These are phyloP conservation scores for Benthosema pterotum DNA, from an alignment of 2,797 vertebrate genomes.

Conservation along the genomic window DNA sequence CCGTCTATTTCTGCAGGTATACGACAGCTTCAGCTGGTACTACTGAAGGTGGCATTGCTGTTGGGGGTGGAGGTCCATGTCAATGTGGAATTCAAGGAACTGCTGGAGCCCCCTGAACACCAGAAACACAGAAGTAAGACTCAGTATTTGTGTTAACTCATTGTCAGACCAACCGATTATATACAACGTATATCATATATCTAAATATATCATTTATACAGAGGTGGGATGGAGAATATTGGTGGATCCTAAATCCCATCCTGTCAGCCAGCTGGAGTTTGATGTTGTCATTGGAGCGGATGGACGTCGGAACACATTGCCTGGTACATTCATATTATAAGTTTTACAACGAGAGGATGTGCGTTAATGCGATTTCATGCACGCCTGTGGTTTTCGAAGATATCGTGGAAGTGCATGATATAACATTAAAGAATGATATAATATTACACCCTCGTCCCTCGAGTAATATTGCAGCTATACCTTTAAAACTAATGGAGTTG, in stretches of 20 bases:
- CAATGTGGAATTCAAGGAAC: constrained; percentile 90
- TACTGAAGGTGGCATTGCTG: constrained; percentile 93
- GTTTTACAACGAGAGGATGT: too few species aligned
- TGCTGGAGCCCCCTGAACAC: constrained; percentile 87
- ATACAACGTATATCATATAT: too few species aligned
- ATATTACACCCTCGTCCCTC: too few species aligned
- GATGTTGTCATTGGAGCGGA: constrained; percentile 94
- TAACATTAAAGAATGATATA: too few species aligned
- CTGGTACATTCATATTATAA: constrained; percentile 88
- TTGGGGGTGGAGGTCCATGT: constrained; percentile 95
- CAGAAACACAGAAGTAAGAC: constrained; percentile 86
- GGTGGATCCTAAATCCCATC: constrained; percentile 87
- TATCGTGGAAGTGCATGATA: too few species aligned
- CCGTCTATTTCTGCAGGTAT: constrained; percentile 84
- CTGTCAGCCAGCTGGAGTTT: constrained; percentile 88
- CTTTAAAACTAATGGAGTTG: too few species aligned
- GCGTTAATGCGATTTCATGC: too few species aligned
- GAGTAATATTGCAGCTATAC: too few species aligned
- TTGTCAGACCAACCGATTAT: neutral
- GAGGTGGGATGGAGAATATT: constrained; percentile 92
- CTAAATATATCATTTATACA: constrained; percentile 47
- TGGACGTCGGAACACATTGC: constrained; percentile 92
- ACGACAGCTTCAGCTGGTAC: constrained; percentile 94
- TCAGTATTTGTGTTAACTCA: neutral
- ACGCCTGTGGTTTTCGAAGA: too few species aligned